Percentiles rank a stretch among this genome's conserved stretches.
These are phyloP conservation scores for Poeciliopsis occidentalis DNA, from an alignment of 2,113 vertebrate genomes.

Conservation along the genomic window DNA sequence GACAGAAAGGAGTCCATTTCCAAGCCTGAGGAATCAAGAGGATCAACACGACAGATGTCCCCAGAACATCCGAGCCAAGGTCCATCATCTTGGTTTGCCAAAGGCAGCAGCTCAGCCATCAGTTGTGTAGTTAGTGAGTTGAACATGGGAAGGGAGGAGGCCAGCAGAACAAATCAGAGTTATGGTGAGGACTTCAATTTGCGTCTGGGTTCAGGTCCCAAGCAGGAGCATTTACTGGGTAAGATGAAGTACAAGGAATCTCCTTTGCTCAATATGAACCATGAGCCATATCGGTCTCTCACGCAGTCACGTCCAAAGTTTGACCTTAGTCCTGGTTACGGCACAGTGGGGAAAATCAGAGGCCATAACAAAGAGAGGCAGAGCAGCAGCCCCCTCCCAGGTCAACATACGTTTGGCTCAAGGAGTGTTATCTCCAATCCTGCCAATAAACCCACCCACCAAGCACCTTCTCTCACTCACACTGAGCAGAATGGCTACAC, in stretches of 20 bases:
- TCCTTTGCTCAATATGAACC: slow-evolving; percentile 74
- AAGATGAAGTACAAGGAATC: slow-evolving; percentile 78
- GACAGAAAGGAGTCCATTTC: slow-evolving; percentile 61
- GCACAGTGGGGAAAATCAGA: slow-evolving; percentile 81
- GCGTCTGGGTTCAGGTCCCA: slow-evolving; percentile 56
- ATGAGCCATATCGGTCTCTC: slow-evolving; percentile 76
- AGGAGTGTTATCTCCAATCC: slow-evolving; percentile 81
- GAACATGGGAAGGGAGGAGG: slow-evolving; percentile 81
- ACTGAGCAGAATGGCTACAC: slow-evolving; percentile 84
- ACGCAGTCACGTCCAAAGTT: slow-evolving; percentile 77
- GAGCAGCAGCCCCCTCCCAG: slow-evolving; percentile 75
- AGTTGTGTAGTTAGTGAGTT: slow-evolving; percentile 89
- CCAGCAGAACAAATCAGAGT: slow-evolving; percentile 82
- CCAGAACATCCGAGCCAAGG: slow-evolving; percentile 91
- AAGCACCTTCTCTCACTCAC: slow-evolving; percentile 76
- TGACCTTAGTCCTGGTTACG: slow-evolving; percentile 78
- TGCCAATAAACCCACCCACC: slow-evolving; percentile 72
- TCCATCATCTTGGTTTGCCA: slow-evolving; percentile 88
- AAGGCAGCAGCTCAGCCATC: slow-evolving; percentile 87
- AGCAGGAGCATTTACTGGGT: slow-evolving; percentile 76
- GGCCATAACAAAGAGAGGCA: slow-evolving; percentile 65
- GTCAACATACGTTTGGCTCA: slow-evolving; percentile 75
- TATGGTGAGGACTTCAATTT: slow-evolving; percentile 79
- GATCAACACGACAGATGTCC: slow-evolving; percentile 77
- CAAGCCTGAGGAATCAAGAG: slow-evolving; percentile 70